phyloP scores from a whole-genome alignment of 2,797 vertebrate species.

The Notolabrus celidotus region DNA sequence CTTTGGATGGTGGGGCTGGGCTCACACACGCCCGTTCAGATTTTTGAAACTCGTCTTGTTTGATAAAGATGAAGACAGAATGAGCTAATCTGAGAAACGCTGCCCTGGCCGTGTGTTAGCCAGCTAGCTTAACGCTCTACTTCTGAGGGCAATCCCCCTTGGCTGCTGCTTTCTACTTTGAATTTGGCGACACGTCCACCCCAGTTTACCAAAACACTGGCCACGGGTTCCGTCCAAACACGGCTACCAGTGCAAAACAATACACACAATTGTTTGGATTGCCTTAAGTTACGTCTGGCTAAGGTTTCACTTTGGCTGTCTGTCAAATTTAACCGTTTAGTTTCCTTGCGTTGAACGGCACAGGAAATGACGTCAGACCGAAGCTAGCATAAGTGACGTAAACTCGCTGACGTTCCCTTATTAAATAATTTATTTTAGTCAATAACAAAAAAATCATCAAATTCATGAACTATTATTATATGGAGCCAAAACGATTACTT shows the following conservation, averaged over 20 bases:
- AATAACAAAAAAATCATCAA: too few relatives aligned
- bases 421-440: too few relatives aligned
- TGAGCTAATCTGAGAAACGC: neutral
- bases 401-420: neutral
- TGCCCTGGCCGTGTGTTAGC: constrained; percentile 56
- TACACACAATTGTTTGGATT: neutral
- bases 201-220: constrained; percentile 2
- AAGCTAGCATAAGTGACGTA: constrained; percentile 1
- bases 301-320: neutral
- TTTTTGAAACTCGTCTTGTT: neutral
- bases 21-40: neutral
- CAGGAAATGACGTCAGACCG: constrained; percentile 43
- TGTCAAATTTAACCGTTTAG: constrained; percentile 15
- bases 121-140: constrained; percentile 42
- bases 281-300: neutral
- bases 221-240: neutral
- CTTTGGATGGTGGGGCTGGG: constrained; percentile 1
- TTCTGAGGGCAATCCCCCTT: constrained; percentile 3
- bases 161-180: constrained; percentile 46
- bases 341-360: constrained; percentile 6
- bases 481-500: too few relatives aligned
- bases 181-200: constrained; percentile 35
- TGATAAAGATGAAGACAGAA: neutral
- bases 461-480: too few relatives aligned
- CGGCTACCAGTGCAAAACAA: neutral